Base-by-base conservation (phyloP, 2,888 invertebrate genomes). In the Agrilus cyanescens region DNA sequence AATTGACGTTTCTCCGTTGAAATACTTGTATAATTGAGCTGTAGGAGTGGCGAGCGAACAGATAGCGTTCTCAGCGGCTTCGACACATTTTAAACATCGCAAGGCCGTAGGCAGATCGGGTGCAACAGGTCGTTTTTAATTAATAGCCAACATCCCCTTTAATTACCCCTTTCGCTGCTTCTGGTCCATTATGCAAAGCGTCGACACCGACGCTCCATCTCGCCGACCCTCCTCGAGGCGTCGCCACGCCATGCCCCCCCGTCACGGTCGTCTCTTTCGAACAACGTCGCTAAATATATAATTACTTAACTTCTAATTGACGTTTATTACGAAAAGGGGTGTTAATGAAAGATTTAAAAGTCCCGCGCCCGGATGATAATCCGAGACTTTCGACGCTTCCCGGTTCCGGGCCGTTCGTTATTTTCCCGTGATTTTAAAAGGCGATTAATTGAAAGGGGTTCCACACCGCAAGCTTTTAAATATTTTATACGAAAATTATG, bases 121-220 rank as follows among this genome's bases (percentile, higher is more conserved):
- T 47, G 61, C 65, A 65, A 65, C 65, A 65, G 64, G 64, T 65
- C 52, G 55, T 48, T 55, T 56, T 65, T 66, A 66, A 66, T 66
- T 66, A 64, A 65, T 63, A 62, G 63, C 60, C 54, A 61, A 56
- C 63, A 63, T 63, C 64, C 65, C 63, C 63, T 64, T 48, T 66
- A 65, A 66, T 65, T 66, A 65, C 63, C 66, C 65, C 65, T 64
- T 66, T 65, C 56, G 57, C 54, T 62, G 65, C 63, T 64, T 63
- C 65, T 62, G 65, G 64, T 64, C 64, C 65, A 65, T 65, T 65
- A 65, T 65, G 65, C 63, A 65, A 65, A 65, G 46, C 44, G 47
- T 16, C 43, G 43, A 41, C 58, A 55, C 50, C 49, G 50, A 46
- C 49, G 46, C 52, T 45, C 56, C 53, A 55, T 55, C 55, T 47